Conservation (phyloP, 1,140 invertebrate species). For the Zaprionus nigranus region DNA sequence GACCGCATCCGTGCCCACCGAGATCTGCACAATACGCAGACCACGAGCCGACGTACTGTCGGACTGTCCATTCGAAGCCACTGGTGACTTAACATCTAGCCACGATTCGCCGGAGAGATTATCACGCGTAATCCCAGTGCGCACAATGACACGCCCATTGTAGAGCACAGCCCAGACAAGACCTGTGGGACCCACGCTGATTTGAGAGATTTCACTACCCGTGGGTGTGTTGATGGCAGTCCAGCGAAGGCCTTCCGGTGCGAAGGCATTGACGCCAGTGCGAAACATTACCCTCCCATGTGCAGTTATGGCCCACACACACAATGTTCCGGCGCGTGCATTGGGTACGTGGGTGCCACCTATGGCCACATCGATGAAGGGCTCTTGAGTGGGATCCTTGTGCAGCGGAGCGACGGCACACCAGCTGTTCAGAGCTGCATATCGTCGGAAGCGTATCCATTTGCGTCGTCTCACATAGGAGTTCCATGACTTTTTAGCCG, state of each 20-base stretch:
- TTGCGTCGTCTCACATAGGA: conserved; percentile 95
- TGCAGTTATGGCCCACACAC: conserved; percentile 96
- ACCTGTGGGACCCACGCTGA: conserved; percentile 93
- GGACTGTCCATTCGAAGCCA: conserved; percentile 53
- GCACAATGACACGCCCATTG: conserved; percentile 91
- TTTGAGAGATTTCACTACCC: conserved; percentile 92
- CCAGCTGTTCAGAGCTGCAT: conserved; percentile 95
- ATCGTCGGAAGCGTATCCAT: conserved; percentile 93
- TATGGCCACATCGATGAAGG: conserved; percentile 91
- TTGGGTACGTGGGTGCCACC: conserved; percentile 93
- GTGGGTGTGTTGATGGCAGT: conserved; percentile 89
- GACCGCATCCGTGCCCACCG: conserved; percentile 93
- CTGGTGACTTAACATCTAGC: conserved; percentile 91
- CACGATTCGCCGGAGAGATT: conserved; percentile 91
- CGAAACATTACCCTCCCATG: conserved; percentile 95
- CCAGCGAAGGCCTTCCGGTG: conserved; percentile 94
- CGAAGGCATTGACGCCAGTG: conserved; percentile 90
- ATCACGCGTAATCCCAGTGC: conserved; percentile 91
- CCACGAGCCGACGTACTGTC: conserved; percentile 79
- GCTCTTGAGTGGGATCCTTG: conserved; percentile 93
- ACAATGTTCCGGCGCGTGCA: conserved; percentile 88
- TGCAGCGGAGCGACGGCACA: conserved; percentile 94
- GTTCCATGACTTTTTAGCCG: conserved; percentile 93
- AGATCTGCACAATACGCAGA: conserved; percentile 90
- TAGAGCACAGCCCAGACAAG: conserved; percentile 93